Evolutionary conservation across 2,888 invertebrate genomes (phyloP), one percentile per base, ranked within the genome.

Genomic region (Agrotis clavis): DNA sequence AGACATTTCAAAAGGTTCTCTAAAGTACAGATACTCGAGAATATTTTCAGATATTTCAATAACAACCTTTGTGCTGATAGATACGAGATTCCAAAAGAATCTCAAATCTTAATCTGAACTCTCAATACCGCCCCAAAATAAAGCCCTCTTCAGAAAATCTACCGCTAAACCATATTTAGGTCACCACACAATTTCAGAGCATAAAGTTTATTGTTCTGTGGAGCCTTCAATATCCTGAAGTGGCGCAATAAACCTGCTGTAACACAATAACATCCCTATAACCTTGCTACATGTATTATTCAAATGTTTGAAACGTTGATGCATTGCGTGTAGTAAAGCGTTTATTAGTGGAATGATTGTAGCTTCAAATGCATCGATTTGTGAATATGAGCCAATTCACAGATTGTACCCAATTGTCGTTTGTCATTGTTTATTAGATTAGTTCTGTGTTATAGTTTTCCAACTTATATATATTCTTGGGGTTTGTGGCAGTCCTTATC

Each of bases 171-270:
- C 54, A 57, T 53, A 79, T 79, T 73, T 74, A 66, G 74, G 76
- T 74, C 76, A 66, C 7, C 30, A 47, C 54, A 79, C 65, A 77
- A 66, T 74, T 79, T 77, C 51, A 45, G n/a, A 53, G 51, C 56
- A 66, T 65, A 74, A 74, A 66, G 4, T 79, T 79, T 79, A 77
- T 79, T 74, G 66, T 77, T 65, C 41, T 35, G 35, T n/a, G 54
- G 54, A 65, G 48, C 74, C 65, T 79, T 74, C 74, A 74, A 79
- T 77, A 74, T 74, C 47, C 50, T 41, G 54, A 79, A 77, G 76
- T 74, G 76, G 65, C 35, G 54, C 64, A 60, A 56, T 76, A 76
- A 72, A 72, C 53, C 79, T 61, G 53, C 25, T 50, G 53, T 14
- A 19, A 30, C 21, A 4, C 67, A 35, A 30, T 54, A 72, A 60